Base-by-base conservation (phyloP, 2,797 vertebrate species). In the Aratinga solstitialis region DNA sequence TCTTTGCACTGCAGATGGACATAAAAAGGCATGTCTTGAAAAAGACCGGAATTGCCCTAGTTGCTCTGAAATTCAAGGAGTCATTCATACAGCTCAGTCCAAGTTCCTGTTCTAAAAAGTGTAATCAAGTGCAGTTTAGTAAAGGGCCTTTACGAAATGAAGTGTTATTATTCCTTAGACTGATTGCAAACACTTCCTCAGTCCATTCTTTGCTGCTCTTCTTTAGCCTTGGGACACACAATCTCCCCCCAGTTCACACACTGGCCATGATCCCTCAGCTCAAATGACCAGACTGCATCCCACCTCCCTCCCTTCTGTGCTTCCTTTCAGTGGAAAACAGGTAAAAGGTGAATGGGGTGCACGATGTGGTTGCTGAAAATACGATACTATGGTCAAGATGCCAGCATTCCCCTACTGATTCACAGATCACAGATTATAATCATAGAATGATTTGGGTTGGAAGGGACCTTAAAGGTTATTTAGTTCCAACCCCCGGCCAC, bases 211-310 rank as follows among this genome's bases (percentile, higher is more conserved):
- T 40, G 56, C 72, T 62, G 54, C 32, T 71, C 21, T 29, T 10
- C 2, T 32, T 73, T 66, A 53, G n/a, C 24, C 24, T 43, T 20
- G 26, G 16, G 53, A 30, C 32, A 78, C n/a, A 27, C 3, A 11
- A 36, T 17, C 23, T 68, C 26, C 23, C 26, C 18, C 5, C 59
- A 22, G 26, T 9, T 79, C 53, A 63, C 26, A 17, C 11, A 4
- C 13, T 12, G 23, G 20, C n/a, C 34, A 15, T 3, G 30, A 38
- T 5, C 1, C 4, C n/a, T 51, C 17, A 48, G 38, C 56, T 24
- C 0, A 0, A 26, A 17, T 7, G 18, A 58, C 8, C 4, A 1
- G 34, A 56, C 29, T 18, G 38, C 5, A 59, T 2, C 9, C 26
- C 30, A 17, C 24, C 32, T 78, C 61, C 27, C 40, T 19, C 27